Conservation (phyloP, 30 jellyfish, hydroid and myxozoan genomes). For the Hydractinia echinata region DNA sequence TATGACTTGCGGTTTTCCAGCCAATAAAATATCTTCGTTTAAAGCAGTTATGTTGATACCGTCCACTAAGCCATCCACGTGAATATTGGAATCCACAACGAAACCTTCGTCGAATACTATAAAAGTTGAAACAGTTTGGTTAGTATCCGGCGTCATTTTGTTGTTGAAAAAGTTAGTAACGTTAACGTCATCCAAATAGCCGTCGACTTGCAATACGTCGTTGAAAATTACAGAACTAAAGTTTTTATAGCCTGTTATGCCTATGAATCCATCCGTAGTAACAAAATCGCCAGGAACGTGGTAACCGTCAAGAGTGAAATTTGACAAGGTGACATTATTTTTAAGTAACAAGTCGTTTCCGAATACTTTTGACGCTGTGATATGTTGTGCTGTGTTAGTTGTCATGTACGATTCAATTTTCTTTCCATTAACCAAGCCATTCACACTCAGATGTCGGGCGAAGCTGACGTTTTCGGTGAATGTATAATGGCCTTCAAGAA, state of each 20-base stretch:
- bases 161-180: constrained; percentile 40
- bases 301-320: constrained; percentile 50
- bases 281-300: constrained; percentile 61
- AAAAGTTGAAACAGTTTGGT: constrained; percentile 37
- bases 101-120: constrained; percentile 53
- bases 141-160: constrained; percentile 30
- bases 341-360: constrained; percentile 39
- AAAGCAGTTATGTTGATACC: constrained; percentile 60
- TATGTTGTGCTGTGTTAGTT: constrained; percentile 49
- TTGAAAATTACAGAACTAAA: not conserved
- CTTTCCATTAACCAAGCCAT: constrained; percentile 54
- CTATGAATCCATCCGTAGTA: constrained; percentile 22
- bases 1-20: constrained; percentile 45
- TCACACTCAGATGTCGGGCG: constrained; percentile 23
- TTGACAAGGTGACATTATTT: constrained; percentile 33
- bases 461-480: constrained; percentile 40
- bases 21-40: constrained; percentile 50
- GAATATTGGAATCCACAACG: constrained; percentile 34
- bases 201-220: constrained; percentile 30
- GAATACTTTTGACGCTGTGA: constrained; percentile 52
- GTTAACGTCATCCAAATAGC: constrained; percentile 54
- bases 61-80: constrained; percentile 70
- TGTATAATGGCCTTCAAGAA: constrained; percentile 40
- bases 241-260: constrained; percentile 40
- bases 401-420: constrained; percentile 59